phyloP scores from a whole-genome alignment of 2,888 invertebrate genomes.

The Endomychus coccineus region DNA sequence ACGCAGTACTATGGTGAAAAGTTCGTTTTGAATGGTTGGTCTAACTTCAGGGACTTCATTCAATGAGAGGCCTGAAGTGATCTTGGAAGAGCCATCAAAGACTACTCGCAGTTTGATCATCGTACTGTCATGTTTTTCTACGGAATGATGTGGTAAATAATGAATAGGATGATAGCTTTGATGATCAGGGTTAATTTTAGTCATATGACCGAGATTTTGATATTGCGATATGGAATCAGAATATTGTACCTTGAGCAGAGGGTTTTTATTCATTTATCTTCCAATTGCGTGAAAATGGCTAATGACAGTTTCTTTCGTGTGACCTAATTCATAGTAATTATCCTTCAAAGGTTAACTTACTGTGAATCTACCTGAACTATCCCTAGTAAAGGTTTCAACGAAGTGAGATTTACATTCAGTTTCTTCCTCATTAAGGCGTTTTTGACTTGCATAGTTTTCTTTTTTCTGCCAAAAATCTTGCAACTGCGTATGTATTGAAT shows the following conservation, averaged over 20 bases:
- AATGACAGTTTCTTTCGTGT: no score
- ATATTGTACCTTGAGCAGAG: neutral
- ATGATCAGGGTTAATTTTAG: no score
- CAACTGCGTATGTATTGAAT: no score
- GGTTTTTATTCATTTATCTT: neutral
- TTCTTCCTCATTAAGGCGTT: no score
- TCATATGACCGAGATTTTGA: no score
- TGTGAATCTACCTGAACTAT: constrained; percentile 1
- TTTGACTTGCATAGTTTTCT: no score
- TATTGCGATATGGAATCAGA: neutral
- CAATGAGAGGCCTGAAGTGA: no score
- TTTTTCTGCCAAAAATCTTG: no score
- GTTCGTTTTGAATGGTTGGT: constrained; percentile 4
- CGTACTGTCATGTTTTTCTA: constrained; percentile 4
- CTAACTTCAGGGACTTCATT: constrained; percentile 3
- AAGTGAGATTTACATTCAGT: no score
- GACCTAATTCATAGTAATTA: neutral
- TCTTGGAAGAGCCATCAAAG: no score
- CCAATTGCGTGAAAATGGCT: neutral
- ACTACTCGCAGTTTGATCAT: no score
- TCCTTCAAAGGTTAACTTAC: neutral
- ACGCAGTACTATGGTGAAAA: neutral
- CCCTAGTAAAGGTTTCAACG: neutral
- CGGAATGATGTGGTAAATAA: neutral
- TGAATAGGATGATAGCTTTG: neutral